Conservation (phyloP, 2,888 invertebrate genomes). For the Drosophila tanythrix region DNA sequence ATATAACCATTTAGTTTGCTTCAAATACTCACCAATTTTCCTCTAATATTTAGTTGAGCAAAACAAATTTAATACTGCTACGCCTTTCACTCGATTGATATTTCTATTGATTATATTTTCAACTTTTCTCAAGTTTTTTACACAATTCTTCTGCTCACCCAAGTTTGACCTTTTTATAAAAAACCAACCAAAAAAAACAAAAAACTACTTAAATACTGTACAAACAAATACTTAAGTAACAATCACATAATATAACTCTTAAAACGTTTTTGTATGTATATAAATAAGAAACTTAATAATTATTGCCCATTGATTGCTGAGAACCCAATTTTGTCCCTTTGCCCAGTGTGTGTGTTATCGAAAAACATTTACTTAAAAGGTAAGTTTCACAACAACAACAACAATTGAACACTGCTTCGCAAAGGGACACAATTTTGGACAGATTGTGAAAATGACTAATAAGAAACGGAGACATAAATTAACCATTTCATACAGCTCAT, state of each 20-base stretch:
- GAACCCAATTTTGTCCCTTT: slow-evolving; percentile 65
- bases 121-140: slow-evolving; percentile 27
- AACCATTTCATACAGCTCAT: slow-evolving; percentile 53
- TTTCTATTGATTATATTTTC: slow-evolving; percentile 17
- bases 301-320: slow-evolving; percentile 9
- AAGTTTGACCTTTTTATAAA: slow-evolving; percentile 51
- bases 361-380: slow-evolving; percentile 27
- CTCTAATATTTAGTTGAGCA: slow-evolving; percentile 40
- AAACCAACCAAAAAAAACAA: slow-evolving; percentile 28
- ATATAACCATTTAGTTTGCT: slow-evolving; percentile 43
- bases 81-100: slow-evolving; percentile 38
- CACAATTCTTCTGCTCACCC: slow-evolving; percentile 52
- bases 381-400: slow-evolving; percentile 32
- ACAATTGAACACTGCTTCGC: slow-evolving; percentile 11
- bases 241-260: slow-evolving; percentile 32
- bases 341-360: slow-evolving; percentile 22
- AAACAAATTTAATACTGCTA: slow-evolving; percentile 13
- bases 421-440: slow-evolving; percentile 63
- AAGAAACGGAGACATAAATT: slow-evolving; percentile 20
- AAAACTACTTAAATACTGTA: slow-evolving; percentile 38
- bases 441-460: neutral
- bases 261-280: slow-evolving; percentile 72
- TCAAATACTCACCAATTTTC: slow-evolving; percentile 34
- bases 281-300: slow-evolving; percentile 24
- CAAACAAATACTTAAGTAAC: slow-evolving; percentile 50